A percentile compares a stretch with the other conserved stretches of the same genome.
Evolutionary conservation across 2,113 vertebrate species (phyloP).

Genomic region (Elgaria multicarinata): DNA sequence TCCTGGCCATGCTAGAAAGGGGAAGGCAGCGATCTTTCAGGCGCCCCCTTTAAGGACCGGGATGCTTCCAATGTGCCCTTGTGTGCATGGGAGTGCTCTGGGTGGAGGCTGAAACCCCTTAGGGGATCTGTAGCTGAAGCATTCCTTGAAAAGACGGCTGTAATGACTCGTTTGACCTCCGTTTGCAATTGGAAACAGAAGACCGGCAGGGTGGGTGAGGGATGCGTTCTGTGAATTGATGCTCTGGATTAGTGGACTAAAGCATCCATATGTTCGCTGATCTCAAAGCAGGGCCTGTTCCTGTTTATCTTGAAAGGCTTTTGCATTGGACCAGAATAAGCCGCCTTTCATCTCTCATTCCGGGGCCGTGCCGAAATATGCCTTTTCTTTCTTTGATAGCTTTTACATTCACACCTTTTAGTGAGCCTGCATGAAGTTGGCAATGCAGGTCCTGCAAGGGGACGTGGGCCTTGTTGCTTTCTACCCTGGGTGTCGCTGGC

Average conservation of each 20-base stretch:
- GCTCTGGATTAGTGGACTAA: not conserved
- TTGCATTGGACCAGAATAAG: not conserved
- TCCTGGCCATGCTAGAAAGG: not conserved
- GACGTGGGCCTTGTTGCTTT: not conserved
- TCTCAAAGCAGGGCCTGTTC: not conserved
- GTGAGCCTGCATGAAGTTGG: not conserved
- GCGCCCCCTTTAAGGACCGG: not conserved
- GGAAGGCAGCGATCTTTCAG: not conserved
- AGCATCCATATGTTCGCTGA: not conserved
- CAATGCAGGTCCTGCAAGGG: too few relatives aligned
- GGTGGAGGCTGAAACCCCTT: not conserved
- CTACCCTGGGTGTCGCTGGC: not conserved
- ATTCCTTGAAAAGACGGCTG: not conserved
- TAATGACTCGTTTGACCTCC: not conserved
- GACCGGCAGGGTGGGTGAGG: not conserved
- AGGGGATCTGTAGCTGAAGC: not conserved
- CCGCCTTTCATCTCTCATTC: not conserved
- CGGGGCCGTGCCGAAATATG: not conserved
- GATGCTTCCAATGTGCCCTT: not conserved
- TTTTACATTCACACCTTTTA: not conserved
- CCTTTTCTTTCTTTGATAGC: not conserved
- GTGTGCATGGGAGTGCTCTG: not conserved
- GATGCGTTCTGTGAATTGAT: not conserved
- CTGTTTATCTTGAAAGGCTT: not conserved
- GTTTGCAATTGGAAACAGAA: constrained; percentile 1